phyloP scores from a whole-genome alignment of 2,113 vertebrate genomes.

The Phoenicopterus ruber region DNA sequence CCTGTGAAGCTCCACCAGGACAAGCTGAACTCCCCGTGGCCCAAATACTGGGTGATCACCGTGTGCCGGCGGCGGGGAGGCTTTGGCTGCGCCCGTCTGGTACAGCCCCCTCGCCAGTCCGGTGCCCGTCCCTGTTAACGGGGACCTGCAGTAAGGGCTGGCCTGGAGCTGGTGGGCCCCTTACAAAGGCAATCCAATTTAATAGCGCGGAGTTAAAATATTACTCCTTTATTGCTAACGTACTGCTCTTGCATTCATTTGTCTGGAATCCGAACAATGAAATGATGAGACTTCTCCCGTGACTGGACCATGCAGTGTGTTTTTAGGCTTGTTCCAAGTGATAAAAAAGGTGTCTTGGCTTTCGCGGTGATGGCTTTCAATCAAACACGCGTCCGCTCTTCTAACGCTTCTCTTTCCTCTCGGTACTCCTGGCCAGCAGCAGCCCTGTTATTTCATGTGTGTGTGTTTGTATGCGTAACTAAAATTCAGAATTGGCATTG shows the following conservation, averaged over 20 bases:
- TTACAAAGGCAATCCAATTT: not conserved
- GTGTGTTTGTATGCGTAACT: not conserved
- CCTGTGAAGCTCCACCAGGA: not conserved
- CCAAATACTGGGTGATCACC: not conserved
- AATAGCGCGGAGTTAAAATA: not conserved
- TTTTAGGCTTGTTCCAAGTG: not conserved
- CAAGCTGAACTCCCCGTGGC: not conserved
- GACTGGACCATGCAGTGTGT: accelerated
- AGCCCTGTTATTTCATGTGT: not conserved
- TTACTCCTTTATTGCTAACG: not conserved
- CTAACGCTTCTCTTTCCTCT: not conserved
- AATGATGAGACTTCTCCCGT: not conserved
- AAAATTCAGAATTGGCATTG: not conserved
- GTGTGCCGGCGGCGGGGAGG: not conserved
- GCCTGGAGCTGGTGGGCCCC: not conserved
- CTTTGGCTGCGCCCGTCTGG: not conserved
- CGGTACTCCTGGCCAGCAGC: not conserved
- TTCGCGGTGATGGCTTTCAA: not conserved
- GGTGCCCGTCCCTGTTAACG: accelerated
- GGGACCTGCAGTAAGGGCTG: not conserved
- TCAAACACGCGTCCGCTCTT: accelerated
- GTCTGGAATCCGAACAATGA: not conserved
- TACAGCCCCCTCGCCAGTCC: not conserved
- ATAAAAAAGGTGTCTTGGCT: not conserved
- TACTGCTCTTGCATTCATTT: not conserved